A percentile compares a stretch with the other conserved stretches of the same genome.
phyloP scores from a whole-genome alignment of 2,888 invertebrate genomes.

The Thereva unica region DNA sequence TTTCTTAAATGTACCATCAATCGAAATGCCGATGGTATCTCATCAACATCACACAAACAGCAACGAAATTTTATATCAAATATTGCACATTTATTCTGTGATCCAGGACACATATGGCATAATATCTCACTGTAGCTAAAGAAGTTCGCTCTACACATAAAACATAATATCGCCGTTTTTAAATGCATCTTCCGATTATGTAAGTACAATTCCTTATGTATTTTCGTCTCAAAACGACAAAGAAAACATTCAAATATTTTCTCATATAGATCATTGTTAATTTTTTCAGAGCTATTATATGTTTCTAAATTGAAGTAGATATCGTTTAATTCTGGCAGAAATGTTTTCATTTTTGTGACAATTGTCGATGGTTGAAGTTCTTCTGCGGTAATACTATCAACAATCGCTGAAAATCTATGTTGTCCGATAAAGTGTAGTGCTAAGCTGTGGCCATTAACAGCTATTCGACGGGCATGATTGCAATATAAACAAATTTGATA shows the following conservation, averaged over 20 bases:
- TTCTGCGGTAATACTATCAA: conserved; percentile 76
- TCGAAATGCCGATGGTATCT: conserved; percentile 83
- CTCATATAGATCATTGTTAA: conserved; percentile 62
- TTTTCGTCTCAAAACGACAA: conserved; percentile 75
- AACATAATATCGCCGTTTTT: conserved; percentile 78
- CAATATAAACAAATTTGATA: conserved; percentile 78
- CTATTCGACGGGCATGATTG: conserved; percentile 82
- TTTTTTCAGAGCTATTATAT: conserved; percentile 66
- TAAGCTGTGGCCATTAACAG: conserved; percentile 80
- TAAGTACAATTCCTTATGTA: conserved; percentile 83
- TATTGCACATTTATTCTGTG: conserved; percentile 57
- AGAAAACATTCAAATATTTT: conserved; percentile 84
- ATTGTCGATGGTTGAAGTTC: conserved; percentile 74
- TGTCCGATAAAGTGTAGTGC: conserved; percentile 78
- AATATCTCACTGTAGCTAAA: conserved; percentile 85
- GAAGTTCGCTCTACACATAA: conserved; percentile 86
- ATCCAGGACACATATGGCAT: conserved; percentile 84
- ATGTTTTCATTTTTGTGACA: conserved; percentile 66
- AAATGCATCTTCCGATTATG: conserved; percentile 87
- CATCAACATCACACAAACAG: conserved; percentile 76
- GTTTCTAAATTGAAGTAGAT: conserved; percentile 74
- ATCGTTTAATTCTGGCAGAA: conserved; percentile 62
- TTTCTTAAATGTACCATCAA: conserved; percentile 86
- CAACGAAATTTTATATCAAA: conserved; percentile 75
- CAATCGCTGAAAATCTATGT: conserved; percentile 79